phyloP scores from a whole-genome alignment of 2,888 invertebrate genomes.

The Ametastegia equiseti region DNA sequence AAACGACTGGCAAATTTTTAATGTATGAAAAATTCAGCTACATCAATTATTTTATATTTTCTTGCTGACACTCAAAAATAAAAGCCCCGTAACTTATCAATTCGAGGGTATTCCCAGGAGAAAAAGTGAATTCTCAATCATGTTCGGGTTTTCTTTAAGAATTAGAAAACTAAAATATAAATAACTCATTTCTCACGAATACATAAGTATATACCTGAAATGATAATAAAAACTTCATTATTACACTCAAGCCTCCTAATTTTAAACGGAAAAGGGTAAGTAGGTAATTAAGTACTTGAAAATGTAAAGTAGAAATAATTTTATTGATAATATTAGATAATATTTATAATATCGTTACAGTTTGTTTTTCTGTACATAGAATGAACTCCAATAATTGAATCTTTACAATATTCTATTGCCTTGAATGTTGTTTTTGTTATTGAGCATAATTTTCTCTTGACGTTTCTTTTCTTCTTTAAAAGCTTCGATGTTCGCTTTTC shows the following conservation, averaged over 20 bases:
- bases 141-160: too few species aligned
- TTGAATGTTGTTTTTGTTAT: slow-evolving; percentile 86
- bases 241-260: not conserved
- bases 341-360: not conserved
- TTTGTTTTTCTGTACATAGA: slow-evolving; percentile 8
- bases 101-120: too few species aligned
- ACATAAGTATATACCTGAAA: too few species aligned
- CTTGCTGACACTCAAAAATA: too few species aligned
- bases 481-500: slow-evolving; percentile 88
- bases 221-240: not conserved
- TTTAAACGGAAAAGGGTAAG: not conserved
- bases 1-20: too few species aligned
- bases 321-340: slow-evolving; percentile 29
- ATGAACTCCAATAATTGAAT: not conserved
- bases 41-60: not conserved
- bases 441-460: slow-evolving; percentile 87
- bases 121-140: too few species aligned
- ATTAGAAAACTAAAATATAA: not conserved
- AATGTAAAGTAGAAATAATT: slow-evolving; percentile 13
- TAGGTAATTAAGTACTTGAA: too few species aligned
- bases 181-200: not conserved
- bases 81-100: too few species aligned
- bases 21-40: too few species aligned
- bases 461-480: slow-evolving; percentile 92
- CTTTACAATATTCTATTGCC: slow-evolving; percentile 82